phyloP scores from a whole-genome alignment of 2,113 vertebrate genomes.

The Hepsetus odoe region DNA sequence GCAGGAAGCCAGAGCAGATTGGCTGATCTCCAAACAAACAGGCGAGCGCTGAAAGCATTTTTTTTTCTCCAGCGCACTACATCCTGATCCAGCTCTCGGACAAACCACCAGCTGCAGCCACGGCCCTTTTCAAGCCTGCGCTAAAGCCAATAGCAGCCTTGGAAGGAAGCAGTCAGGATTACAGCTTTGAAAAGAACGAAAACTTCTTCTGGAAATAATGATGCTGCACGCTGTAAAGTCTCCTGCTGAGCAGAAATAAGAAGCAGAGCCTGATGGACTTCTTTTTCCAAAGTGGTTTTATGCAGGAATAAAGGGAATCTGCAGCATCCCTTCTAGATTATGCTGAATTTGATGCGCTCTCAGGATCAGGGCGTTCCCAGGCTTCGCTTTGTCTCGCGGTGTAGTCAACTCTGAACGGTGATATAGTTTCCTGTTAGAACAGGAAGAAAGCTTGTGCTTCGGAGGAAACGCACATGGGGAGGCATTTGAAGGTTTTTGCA shows the following conservation, averaged over 20 bases:
- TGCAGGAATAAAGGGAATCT: too few species aligned
- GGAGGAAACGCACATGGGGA: not conserved
- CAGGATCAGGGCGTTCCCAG: not conserved
- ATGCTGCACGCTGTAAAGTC: not conserved
- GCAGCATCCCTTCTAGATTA: too few species aligned
- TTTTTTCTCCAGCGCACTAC: not conserved
- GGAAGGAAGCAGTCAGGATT: too few species aligned
- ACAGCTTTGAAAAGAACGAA: too few species aligned
- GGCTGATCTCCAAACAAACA: conserved; percentile 40
- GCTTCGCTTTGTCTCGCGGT: not conserved
- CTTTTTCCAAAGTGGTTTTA: too few species aligned
- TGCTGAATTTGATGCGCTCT: not conserved
- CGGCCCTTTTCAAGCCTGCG: not conserved
- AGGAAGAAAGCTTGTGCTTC: not conserved
- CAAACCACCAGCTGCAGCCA: not conserved
- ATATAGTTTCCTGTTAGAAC: conserved; percentile 39
- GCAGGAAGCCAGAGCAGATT: conserved; percentile 64
- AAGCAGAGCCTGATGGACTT: not conserved
- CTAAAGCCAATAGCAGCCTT: too few species aligned
- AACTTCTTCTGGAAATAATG: too few species aligned
- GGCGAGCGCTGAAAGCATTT: not conserved
- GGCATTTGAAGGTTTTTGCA: not conserved
- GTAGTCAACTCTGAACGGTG: not conserved
- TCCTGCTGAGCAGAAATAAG: not conserved
- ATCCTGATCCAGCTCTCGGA: not conserved